Percentiles rank a stretch among this genome's conserved stretches.
These are phyloP conservation scores for Andrena camellia DNA, from an alignment of 2,888 invertebrate genomes.

Conservation along the genomic window DNA sequence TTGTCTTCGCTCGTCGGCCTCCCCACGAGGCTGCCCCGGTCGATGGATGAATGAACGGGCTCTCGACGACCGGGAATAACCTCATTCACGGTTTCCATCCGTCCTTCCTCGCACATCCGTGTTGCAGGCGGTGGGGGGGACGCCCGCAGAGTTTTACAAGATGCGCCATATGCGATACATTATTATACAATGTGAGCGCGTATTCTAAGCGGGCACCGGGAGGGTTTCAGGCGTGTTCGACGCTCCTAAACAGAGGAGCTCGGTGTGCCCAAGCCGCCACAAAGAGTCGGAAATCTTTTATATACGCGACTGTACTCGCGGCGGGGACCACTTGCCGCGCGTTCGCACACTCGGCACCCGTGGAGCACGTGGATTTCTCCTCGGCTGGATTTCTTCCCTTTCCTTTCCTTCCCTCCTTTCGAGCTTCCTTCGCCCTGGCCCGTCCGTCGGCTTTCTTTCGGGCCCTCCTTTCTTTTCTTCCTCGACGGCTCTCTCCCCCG, in stretches of 20 bases:
- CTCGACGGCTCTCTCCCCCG: background rate
- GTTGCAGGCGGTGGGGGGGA: constrained; percentile 53
- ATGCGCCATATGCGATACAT: constrained; percentile 84
- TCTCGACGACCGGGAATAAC: constrained; percentile 77
- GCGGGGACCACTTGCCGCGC: constrained; percentile 82
- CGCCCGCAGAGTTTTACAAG: constrained; percentile 85
- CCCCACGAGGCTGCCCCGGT: constrained; percentile 36
- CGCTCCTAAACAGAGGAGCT: constrained; percentile 58
- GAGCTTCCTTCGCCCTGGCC: constrained; percentile 23
- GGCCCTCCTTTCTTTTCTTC: constrained; percentile 18
- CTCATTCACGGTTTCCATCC: constrained; percentile 77
- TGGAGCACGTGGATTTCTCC: constrained; percentile 70
- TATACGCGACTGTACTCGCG: constrained; percentile 65
- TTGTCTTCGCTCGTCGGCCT: constrained; percentile 43
- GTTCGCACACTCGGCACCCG: constrained; percentile 82
- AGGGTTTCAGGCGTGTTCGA: constrained; percentile 40
- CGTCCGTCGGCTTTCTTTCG: background rate
- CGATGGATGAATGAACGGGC: constrained; percentile 75
- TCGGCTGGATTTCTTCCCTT: constrained; percentile 13
- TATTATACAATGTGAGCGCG: constrained; percentile 80
- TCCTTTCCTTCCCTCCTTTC: constrained; percentile 24
- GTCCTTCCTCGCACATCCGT: constrained; percentile 49
- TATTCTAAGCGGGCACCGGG: constrained; percentile 67
- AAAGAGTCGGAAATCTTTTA: constrained; percentile 84
- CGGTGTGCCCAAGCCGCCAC: constrained; percentile 65